phyloP scores from a whole-genome alignment of 1,140 invertebrate genomes.

The Holotrichia oblita region DNA sequence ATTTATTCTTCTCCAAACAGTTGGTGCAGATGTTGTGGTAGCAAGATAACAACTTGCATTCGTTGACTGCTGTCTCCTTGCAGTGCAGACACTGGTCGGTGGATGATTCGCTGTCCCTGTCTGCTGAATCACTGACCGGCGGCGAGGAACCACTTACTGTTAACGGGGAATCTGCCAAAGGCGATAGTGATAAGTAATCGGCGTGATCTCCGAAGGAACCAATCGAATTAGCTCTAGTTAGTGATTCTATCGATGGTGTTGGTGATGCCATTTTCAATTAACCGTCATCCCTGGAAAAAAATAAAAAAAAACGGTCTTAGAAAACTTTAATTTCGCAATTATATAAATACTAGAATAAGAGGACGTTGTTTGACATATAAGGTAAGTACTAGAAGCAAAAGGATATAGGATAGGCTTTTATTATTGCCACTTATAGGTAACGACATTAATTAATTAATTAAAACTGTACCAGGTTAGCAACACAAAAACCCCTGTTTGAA shows the following conservation, averaged over 20 bases:
- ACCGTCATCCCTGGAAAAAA: slow-evolving; percentile 71
- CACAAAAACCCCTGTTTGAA: too few species aligned
- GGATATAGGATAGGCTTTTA: too few species aligned
- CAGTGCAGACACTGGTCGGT: slow-evolving; percentile 81
- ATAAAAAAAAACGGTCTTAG: slow-evolving; percentile 37
- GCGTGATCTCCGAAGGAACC: slow-evolving; percentile 79
- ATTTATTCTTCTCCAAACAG: slow-evolving; percentile 85
- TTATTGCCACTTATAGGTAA: too few species aligned
- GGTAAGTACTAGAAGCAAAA: too few species aligned
- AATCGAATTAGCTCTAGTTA: slow-evolving; percentile 87
- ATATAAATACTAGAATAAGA: too few species aligned
- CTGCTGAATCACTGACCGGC: slow-evolving; percentile 80
- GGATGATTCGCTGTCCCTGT: slow-evolving; percentile 60
- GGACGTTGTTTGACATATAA: too few species aligned
- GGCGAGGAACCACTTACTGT: slow-evolving; percentile 84
- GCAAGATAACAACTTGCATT: slow-evolving; percentile 80
- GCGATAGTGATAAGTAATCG: slow-evolving; percentile 66
- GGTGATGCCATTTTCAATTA: slow-evolving; percentile 82
- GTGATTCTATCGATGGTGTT: slow-evolving; percentile 90
- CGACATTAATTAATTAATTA: too few species aligned
- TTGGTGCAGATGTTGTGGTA: slow-evolving; percentile 85
- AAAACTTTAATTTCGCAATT: too few species aligned
- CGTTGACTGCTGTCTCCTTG: slow-evolving; percentile 77
- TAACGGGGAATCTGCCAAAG: slow-evolving; percentile 76
- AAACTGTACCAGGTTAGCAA: too few species aligned